Conservation (phyloP, 2,888 invertebrate genomes). For the Chymomyza fuscimana region DNA sequence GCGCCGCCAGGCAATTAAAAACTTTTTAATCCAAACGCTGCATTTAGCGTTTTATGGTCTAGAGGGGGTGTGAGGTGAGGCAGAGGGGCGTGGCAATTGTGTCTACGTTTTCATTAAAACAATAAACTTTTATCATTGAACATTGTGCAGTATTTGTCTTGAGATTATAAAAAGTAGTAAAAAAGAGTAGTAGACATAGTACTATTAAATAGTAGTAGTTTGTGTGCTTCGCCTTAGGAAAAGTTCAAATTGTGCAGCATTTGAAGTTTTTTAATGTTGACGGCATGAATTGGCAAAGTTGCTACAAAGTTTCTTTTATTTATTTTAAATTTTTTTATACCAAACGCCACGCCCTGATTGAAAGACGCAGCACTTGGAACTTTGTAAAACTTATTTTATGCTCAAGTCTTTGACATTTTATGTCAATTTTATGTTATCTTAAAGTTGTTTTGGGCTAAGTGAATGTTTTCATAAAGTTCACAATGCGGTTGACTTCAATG, state of each 20-base stretch:
- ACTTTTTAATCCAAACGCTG: slow-evolving; percentile 43
- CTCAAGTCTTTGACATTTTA: slow-evolving; percentile 19
- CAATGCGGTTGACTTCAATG: neutral
- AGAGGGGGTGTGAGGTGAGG: neutral
- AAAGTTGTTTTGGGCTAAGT: slow-evolving; percentile 10
- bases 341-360: slow-evolving; percentile 37
- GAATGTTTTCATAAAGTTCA: neutral
- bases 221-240: neutral
- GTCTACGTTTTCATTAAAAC: slow-evolving; percentile 34
- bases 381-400: neutral
- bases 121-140: slow-evolving; percentile 33
- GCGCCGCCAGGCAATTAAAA: slow-evolving; percentile 61
- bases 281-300: slow-evolving; percentile 30
- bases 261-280: slow-evolving; percentile 38
- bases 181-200: slow-evolving; percentile 4
- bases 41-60: slow-evolving; percentile 4
- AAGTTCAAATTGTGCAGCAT: slow-evolving; percentile 46
- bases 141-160: slow-evolving; percentile 1
- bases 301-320: slow-evolving; percentile 19
- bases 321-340: neutral
- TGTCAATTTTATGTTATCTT: slow-evolving; percentile 1
- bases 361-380: slow-evolving; percentile 9
- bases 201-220: slow-evolving; percentile 6
- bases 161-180: neutral
- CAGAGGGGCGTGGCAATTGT: slow-evolving; percentile 19